phyloP scores from a whole-genome alignment of 2,113 vertebrate genomes.

The Glareola pratincola region DNA sequence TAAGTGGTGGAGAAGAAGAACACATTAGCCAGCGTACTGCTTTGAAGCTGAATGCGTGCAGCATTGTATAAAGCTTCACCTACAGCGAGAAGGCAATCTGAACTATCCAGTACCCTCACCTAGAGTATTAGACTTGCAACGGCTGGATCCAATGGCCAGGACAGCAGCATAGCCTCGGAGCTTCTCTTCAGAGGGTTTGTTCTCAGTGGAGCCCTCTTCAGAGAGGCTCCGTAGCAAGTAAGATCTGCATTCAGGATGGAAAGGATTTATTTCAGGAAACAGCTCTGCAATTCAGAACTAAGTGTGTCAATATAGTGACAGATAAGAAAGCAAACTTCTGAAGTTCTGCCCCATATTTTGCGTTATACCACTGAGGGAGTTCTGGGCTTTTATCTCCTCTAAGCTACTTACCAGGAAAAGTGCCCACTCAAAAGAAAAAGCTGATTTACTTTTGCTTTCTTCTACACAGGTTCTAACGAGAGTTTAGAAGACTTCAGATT shows the following conservation, averaged over 20 bases:
- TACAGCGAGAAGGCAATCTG: background rate
- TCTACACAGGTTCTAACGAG: background rate
- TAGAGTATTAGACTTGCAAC: slow-evolving; percentile 90
- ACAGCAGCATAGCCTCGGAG: slow-evolving; percentile 92
- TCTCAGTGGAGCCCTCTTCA: slow-evolving; percentile 83
- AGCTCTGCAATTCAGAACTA: background rate
- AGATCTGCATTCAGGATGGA: slow-evolving; percentile 73
- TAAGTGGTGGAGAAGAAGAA: accelerated
- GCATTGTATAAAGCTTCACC: background rate
- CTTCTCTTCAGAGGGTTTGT: slow-evolving; percentile 85
- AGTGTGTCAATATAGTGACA: background rate
- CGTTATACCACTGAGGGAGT: background rate
- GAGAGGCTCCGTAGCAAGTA: slow-evolving; percentile 92
- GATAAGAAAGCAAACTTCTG: background rate
- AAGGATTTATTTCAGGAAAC: background rate
- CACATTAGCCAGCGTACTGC: background rate
- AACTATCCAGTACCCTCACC: slow-evolving; percentile 72
- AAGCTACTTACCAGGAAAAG: background rate
- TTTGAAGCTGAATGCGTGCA: background rate
- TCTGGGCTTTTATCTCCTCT: background rate
- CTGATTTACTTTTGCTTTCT: background rate
- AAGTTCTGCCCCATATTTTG: background rate
- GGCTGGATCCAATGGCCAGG: slow-evolving; percentile 89
- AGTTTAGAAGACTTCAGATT: background rate
- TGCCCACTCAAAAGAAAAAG: background rate